Base-by-base conservation (phyloP, 2,113 vertebrate genomes). In the Anthoscopus minutus region DNA sequence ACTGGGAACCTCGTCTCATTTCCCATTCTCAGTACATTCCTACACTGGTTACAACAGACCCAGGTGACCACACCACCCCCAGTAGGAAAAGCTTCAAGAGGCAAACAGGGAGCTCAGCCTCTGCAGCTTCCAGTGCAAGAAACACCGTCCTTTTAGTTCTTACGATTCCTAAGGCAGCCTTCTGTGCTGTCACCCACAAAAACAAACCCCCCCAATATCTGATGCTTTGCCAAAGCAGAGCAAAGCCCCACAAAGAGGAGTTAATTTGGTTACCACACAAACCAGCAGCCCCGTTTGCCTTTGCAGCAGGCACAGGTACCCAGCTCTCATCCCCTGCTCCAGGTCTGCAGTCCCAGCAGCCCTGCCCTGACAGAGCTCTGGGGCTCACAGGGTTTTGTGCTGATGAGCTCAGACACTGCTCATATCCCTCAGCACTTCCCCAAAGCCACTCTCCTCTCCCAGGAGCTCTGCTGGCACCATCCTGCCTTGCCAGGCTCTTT, bases 201-300 rank as follows among this genome's bases (percentile, higher is more conserved):
- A 28, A 15, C 33, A 33, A 37, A 13, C 1, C 31, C 33, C 33
- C 15, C 22, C 30, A 5, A 15, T 2, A 25, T 0, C 12, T 9
- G 17, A 50, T 3, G 24, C 16, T 61, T 4, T 19, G 21, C 45
- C 35, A 7, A 20, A 70, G 45, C 4, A 47, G 16, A 64, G 40
- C 45, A 7, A 11, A 56, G 37, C 30, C 11, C 38, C 61, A 9
- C 54, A 4, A 4, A 19, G 4, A 56, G 40, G n/a, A 8, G 15
- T 23, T 1, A 0, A 28, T 56, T 12, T 1, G 3, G 6, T 3
- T 40, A 10, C 20, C 25, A 7, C 5, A 3, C 12, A 17, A 5
- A 5, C 0, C 13, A 11, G 11, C 10, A 10, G n/a, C 40, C n/a
- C 37, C 0, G 0, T 3, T 4, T 15, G 22, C 60, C 69, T n/a